Percentiles rank a stretch among this genome's conserved stretches.
Evolutionary conservation across 2,888 invertebrate species (phyloP).

Genomic region (Drosophila conformis): DNA sequence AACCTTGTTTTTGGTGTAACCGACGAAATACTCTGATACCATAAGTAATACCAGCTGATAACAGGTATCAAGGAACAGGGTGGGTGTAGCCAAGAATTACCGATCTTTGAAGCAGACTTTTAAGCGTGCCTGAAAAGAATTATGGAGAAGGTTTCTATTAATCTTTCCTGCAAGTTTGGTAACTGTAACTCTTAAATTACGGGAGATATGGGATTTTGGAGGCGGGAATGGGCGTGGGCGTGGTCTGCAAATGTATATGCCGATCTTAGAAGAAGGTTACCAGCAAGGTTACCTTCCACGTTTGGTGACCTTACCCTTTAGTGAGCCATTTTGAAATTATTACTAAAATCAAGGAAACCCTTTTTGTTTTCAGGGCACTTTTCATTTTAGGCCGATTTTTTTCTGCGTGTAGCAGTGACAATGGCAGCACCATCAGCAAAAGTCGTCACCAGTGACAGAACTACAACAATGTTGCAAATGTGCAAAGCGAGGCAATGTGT

Average conservation of each 20-base stretch:
- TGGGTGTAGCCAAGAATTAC: not conserved
- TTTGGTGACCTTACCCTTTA: not conserved
- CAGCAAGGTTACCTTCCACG: not conserved
- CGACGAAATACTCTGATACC: too few species aligned
- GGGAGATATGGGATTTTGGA: not conserved
- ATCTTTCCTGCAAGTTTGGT: not conserved
- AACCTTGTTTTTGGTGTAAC: too few species aligned
- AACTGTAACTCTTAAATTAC: not conserved
- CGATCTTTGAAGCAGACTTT: not conserved
- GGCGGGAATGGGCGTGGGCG: not conserved
- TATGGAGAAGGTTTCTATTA: not conserved
- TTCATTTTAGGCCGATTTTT: not conserved
- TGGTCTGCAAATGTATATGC: not conserved
- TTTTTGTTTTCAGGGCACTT: not conserved
- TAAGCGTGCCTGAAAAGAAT: not conserved
- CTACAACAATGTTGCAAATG: conserved; percentile 75
- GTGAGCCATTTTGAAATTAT: not conserved
- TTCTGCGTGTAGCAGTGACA: not conserved
- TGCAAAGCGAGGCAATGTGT: conserved; percentile 55
- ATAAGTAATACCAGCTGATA: too few species aligned
- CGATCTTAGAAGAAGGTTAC: not conserved
- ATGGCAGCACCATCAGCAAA: conserved; percentile 5
- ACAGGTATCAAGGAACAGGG: too few species aligned
- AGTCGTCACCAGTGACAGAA: conserved; percentile 56
- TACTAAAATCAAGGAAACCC: not conserved